Base-by-base conservation (phyloP, 1,140 invertebrate species). In the Steinernema feltiae region DNA sequence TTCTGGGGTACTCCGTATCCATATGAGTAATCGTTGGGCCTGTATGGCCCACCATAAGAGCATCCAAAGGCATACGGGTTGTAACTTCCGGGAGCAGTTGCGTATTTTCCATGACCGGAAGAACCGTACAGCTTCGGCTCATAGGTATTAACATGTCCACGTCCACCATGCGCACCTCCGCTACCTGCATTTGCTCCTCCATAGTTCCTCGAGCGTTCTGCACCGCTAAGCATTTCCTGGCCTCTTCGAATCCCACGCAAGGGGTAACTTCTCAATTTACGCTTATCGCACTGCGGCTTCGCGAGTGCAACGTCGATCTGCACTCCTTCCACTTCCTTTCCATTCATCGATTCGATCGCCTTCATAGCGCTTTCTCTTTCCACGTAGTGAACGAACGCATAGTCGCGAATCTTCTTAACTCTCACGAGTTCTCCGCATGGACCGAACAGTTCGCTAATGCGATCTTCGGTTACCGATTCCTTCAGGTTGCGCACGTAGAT, bases 351-450 rank as follows among this genome's bases (percentile, higher is more conserved):
- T 83, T 94, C 91, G 93, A 98, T 95, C 76, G 96, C 96, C 53
- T 93, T 93, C 12, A 98, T 90, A 81, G 95, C 95, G 88, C 93
- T 91, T 84, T 97, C 94, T 87, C 96, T 91, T 87, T 98, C 95
- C 88, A 97, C 95, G 89, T 97, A 99, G 89, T 99, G 96, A 85
- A 99, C 92, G 89, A 99, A 99, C 76, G 95, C 95, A 89, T 99
- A 99, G 89, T 99, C 97, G 1, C 82, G 80, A 32, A 86, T 83
- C 89, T 98, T 98, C 89, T 98, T 99, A 41, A 98, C 95, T 82
- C 95, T 91, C 87, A 98, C 95, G 70, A 99, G 92, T 88, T 93
- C 93, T 74, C 97, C 97, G 89, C 91, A 94, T 82, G 90, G 90
- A 88, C 94, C 93, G 88, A 98, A 98, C 79, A 92, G 91, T 84